phyloP scores from a whole-genome alignment of 2,888 invertebrate species.

The Julus scanicus region DNA sequence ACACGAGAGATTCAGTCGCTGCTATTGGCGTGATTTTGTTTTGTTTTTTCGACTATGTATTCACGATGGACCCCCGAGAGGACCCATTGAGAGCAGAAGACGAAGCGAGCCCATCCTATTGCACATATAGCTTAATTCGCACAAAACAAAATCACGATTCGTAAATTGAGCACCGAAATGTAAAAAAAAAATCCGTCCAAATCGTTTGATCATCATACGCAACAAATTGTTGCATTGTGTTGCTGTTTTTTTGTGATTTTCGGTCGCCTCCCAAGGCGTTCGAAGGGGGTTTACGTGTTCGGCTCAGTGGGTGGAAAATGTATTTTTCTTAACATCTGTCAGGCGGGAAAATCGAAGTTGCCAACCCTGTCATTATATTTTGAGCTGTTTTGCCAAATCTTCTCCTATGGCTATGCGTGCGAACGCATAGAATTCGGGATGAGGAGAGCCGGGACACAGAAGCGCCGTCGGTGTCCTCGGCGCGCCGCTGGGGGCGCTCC shows the following conservation, averaged over 20 bases:
- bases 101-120: neutral
- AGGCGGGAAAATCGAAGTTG: conserved; percentile 42
- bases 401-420: neutral
- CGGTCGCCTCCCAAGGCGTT: conserved; percentile 31
- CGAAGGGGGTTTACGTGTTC: conserved; percentile 29
- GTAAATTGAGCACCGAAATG: neutral
- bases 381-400: neutral
- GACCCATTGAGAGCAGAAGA: neutral
- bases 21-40: neutral
- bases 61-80: neutral
- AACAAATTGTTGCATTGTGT: conserved; percentile 42
- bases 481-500: conserved; percentile 39
- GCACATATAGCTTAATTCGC: conserved; percentile 27
- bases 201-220: conserved; percentile 38
- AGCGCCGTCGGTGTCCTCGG: conserved; percentile 26
- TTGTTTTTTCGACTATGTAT: neutral
- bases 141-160: conserved; percentile 38
- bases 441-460: neutral
- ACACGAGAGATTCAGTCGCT: neutral
- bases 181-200: neutral
- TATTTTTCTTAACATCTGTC: conserved; percentile 42
- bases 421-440: conserved; percentile 16
- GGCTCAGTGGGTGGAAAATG: conserved; percentile 35
- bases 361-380: conserved; percentile 37
- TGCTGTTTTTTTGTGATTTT: conserved; percentile 14